Base-by-base conservation (phyloP, 2,888 invertebrate species). In the Andrena praecox region DNA sequence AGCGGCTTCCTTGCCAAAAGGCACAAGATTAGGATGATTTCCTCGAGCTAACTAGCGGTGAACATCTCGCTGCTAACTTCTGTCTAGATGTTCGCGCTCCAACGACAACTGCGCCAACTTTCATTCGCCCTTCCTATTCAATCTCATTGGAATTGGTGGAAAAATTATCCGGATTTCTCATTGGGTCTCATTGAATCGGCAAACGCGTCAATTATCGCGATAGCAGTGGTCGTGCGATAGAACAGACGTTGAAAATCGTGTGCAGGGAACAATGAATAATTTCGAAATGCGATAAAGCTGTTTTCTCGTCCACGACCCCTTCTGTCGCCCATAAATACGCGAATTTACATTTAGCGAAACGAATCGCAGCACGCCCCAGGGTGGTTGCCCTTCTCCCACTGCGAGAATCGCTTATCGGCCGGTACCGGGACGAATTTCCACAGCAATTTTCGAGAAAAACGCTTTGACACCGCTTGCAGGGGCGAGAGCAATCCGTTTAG, bases 401-500 rank as follows among this genome's bases (percentile, higher is more conserved):
- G 64, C 63, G 69, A 70, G 63, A 77, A 63, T 48, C 68, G 63
- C 78, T 78, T 74, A 74, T 72, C 56, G 68, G 62, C 2, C 31
- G 67, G 8, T 24, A 42, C 66, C 76, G 52, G 80, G 74, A 75
- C 80, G 71, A 84, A 85, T 87, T 85, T 82, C 78, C 66, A 64
- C 79, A 72, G 77, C 77, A 85, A 87, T 84, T 87, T 87, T 72
- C 82, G 77, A 76, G 87, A 86, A 87, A 87, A 87, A 87, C 77
- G 80, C 87, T 85, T 87, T 85, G 87, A 85, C 84, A 74, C 63
- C 54, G 78, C 54, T 78, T 77, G 70, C 54, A 75, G 85, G 42
- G 77, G n/a, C 59, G 35, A 52, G 70, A 42, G 59, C 85, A 82
- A 87, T 87, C 78, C 85, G 85, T 85, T 87, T 87, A 84, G 84